phyloP scores from a whole-genome alignment of 2,113 vertebrate genomes.

The Leuciscus idus region DNA sequence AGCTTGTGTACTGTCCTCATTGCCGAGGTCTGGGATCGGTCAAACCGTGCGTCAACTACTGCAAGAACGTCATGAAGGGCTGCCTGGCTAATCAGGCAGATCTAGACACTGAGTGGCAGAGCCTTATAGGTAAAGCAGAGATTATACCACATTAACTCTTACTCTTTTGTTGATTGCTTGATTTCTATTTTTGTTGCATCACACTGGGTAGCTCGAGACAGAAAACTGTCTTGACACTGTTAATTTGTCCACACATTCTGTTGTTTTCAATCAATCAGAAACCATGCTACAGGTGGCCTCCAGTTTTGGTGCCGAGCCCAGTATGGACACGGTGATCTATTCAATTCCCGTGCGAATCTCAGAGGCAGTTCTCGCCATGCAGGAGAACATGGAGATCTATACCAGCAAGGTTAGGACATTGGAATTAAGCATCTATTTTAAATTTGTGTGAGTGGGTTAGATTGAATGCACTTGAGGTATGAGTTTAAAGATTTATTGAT shows the following conservation, averaged over 20 bases:
- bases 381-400: constrained; percentile 83
- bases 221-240: background rate
- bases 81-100: constrained; percentile 98
- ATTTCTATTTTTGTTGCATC: constrained; percentile 1
- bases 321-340: constrained; percentile 83
- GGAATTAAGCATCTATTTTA: background rate
- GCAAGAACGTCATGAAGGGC: constrained; percentile 94
- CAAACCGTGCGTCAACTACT: constrained; percentile 91
- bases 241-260: background rate
- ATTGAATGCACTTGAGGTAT: background rate
- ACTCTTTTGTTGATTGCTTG: background rate
- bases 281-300: constrained; percentile 86
- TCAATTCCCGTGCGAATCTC: constrained; percentile 84
- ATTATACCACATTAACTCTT: background rate
- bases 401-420: constrained; percentile 83
- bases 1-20: constrained; percentile 91
- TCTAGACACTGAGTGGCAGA: constrained; percentile 93
- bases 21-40: constrained; percentile 86
- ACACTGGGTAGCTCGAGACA: background rate
- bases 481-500: constrained; percentile 10
- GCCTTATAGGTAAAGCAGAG: constrained; percentile 85
- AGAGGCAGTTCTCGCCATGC: constrained; percentile 84
- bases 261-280: constrained; percentile 71
- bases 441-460: constrained; percentile 17
- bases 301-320: constrained; percentile 81